Conservation (phyloP, 2,888 invertebrate genomes). For the Standfussiana lucernea region DNA sequence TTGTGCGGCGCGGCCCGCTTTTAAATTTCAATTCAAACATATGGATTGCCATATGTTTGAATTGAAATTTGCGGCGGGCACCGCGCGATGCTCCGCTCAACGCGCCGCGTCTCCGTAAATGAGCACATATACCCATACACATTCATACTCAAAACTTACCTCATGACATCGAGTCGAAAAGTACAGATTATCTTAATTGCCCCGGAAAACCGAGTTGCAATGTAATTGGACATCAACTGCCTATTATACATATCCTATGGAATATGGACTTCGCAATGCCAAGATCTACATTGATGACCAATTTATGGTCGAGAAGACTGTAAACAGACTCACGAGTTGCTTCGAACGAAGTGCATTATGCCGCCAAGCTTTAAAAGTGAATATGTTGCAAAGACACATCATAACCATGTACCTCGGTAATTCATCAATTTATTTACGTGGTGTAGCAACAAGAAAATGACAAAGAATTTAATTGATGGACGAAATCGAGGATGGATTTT, state of each 20-base stretch:
- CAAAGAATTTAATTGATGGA: not conserved
- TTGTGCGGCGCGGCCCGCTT: no score
- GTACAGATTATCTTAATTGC: not conserved
- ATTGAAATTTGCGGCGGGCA: no score
- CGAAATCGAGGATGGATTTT: not conserved
- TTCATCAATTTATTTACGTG: conserved; percentile 29
- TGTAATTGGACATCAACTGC: not conserved
- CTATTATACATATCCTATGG: conserved; percentile 9
- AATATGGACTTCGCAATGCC: conserved; percentile 13
- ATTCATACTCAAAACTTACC: no score
- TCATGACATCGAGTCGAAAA: no score
- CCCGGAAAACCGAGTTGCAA: not conserved
- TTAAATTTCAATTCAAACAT: no score
- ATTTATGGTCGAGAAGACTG: conserved; percentile 36
- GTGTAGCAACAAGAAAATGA: conserved; percentile 6
- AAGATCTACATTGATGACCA: conserved; percentile 41
- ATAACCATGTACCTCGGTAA: conserved; percentile 10
- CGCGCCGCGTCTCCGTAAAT: no score
- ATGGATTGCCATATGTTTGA: no score
- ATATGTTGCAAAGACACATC: conserved; percentile 39
- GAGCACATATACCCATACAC: no score
- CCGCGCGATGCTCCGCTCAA: no score
- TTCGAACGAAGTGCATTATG: conserved; percentile 10
- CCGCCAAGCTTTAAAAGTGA: conserved; percentile 35
- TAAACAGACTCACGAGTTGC: conserved; percentile 37